Conservation (phyloP, 1,140 invertebrate species). For the Ericerus pela region DNA sequence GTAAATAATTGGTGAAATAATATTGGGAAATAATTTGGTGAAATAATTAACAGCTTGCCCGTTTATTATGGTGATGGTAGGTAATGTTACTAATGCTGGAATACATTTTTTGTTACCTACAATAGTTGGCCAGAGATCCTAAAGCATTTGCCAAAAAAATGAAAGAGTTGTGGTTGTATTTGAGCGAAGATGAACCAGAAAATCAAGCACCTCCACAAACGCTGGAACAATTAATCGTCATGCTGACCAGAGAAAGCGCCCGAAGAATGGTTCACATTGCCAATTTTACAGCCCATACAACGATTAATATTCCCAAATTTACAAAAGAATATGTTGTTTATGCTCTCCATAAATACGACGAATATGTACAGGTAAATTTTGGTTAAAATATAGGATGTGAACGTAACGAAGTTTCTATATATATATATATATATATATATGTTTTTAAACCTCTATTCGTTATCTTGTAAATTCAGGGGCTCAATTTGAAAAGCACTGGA, state of each 20-base stretch:
- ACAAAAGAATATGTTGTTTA: neutral
- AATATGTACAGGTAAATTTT: neutral
- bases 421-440: neutral
- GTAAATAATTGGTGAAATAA: too few species aligned
- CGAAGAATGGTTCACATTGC: constrained; percentile 56
- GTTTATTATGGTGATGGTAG: too few species aligned
- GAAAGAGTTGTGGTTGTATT: constrained; percentile 46
- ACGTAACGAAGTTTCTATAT: neutral
- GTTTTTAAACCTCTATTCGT: neutral
- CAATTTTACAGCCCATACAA: constrained; percentile 38
- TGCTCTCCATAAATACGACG: neutral
- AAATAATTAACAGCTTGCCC: too few species aligned
- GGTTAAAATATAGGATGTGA: neutral
- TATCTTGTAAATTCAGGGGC: neutral
- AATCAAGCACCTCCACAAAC: constrained; percentile 62
- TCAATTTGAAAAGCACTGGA: neutral
- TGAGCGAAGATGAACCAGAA: constrained; percentile 61
- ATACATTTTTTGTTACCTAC: neutral
- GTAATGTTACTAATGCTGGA: too few species aligned
- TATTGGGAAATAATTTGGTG: too few species aligned
- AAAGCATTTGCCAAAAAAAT: constrained; percentile 54
- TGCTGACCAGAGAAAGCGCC: constrained; percentile 55
- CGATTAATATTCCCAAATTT: neutral
- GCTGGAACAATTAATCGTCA: constrained; percentile 54
- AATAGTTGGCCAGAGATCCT: constrained; percentile 56